phyloP scores from a whole-genome alignment of 2,113 vertebrate genomes.

The Hemichromis elongatus region DNA sequence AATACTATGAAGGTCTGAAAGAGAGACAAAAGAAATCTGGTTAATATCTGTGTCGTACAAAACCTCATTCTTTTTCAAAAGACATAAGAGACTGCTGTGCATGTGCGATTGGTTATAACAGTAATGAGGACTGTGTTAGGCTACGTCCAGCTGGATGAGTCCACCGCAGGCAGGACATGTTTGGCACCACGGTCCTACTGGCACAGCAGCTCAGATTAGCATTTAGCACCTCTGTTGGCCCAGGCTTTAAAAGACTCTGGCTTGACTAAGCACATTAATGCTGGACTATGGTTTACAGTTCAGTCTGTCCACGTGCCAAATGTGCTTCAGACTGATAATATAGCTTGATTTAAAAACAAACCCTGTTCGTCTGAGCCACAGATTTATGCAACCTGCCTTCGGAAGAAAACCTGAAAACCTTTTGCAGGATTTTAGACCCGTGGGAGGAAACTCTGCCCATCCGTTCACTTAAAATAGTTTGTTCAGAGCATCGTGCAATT shows the following conservation, averaged over 20 bases:
- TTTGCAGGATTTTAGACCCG: not conserved
- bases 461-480: not conserved
- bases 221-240: conserved; percentile 20
- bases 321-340: not conserved
- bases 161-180: not conserved
- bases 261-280: not conserved
- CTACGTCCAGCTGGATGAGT: not conserved
- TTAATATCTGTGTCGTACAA: not conserved
- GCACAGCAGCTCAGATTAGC: not conserved
- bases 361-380: not conserved
- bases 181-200: not conserved
- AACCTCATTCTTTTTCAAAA: not conserved
- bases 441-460: not conserved
- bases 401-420: not conserved
- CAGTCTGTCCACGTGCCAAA: not conserved
- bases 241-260: not conserved
- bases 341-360: not conserved
- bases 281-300: not conserved
- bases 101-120: not conserved
- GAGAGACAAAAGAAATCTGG: conserved; percentile 6
- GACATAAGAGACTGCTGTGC: not conserved
- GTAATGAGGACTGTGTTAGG: not conserved
- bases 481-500: not conserved
- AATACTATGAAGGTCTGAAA: conserved; percentile 99
- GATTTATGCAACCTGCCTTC: not conserved